These are phyloP conservation scores for Amaurobius ferox DNA, from an alignment of 2,888 invertebrate species.

Conservation along the genomic window DNA sequence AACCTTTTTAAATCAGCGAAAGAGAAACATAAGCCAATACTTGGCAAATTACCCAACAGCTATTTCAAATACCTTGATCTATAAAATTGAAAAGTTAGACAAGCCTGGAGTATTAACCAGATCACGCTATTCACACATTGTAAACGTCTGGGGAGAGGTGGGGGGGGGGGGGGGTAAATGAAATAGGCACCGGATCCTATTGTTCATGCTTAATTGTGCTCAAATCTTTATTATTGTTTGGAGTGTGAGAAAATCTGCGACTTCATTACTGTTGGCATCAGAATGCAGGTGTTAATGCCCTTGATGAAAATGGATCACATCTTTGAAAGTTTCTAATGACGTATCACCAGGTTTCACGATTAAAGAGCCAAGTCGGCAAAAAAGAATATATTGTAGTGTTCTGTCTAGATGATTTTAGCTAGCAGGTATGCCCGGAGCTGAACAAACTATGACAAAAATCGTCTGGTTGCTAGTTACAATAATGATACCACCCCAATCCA, in stretches of 20 bases:
- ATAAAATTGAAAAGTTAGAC: conserved; percentile 42
- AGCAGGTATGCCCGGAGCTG: no score
- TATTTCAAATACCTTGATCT: conserved; percentile 45
- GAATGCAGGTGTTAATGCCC: not conserved
- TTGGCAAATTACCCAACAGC: conserved; percentile 17
- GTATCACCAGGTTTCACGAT: not conserved
- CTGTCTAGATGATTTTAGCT: no score
- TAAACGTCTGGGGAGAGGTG: not conserved
- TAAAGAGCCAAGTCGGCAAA: no score
- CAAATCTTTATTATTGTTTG: conserved; percentile 14
- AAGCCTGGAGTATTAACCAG: conserved; percentile 16
- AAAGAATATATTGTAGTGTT: no score
- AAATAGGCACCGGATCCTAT: not conserved
- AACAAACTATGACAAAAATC: no score
- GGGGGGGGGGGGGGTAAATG: not conserved
- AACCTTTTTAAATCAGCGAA: not conserved
- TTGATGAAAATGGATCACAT: not conserved
- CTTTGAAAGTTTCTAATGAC: not conserved
- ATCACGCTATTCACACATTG: conserved; percentile 34
- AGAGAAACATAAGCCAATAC: not conserved
- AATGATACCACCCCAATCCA: no score
- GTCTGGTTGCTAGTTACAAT: no score
- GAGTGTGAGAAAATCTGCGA: conserved; percentile 16
- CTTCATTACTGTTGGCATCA: not conserved
- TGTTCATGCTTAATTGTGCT: conserved; percentile 42